These are phyloP conservation scores for Aleiodes alternator DNA, from an alignment of 2,888 invertebrate genomes.

Conservation along the genomic window DNA sequence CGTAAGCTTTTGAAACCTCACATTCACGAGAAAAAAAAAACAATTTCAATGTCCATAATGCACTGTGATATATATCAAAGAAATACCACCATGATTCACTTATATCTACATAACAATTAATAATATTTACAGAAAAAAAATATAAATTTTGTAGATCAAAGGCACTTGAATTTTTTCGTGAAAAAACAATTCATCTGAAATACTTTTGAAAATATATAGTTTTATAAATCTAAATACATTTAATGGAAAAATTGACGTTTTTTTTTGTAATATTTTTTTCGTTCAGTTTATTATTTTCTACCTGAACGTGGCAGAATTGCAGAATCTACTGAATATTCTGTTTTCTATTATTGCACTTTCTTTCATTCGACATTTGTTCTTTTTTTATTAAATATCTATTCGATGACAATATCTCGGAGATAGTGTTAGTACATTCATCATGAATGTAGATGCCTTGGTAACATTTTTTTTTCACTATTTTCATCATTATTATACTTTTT, in stretches of 20 bases:
- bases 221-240: slow-evolving; percentile 23
- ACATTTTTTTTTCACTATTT: neutral
- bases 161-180: neutral
- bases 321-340: neutral
- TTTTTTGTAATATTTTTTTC: neutral
- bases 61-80: neutral
- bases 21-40: slow-evolving; percentile 12
- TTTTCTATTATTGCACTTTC: slow-evolving; percentile 13
- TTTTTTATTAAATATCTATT: neutral
- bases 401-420: neutral
- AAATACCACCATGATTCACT: neutral
- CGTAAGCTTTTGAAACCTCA: neutral
- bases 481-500: neutral
- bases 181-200: slow-evolving; percentile 22
- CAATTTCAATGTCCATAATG: slow-evolving; percentile 21
- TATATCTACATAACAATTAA: slow-evolving; percentile 4
- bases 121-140: slow-evolving; percentile 23
- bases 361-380: neutral
- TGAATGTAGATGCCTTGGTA: too few species aligned
- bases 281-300: neutral
- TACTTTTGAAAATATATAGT: slow-evolving; percentile 16
- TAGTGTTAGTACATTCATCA: neutral
- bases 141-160: slow-evolving; percentile 8
- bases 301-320: neutral
- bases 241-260: slow-evolving; percentile 26